Base-by-base conservation (phyloP, 2,888 invertebrate species). In the Vesta saturnalis region DNA sequence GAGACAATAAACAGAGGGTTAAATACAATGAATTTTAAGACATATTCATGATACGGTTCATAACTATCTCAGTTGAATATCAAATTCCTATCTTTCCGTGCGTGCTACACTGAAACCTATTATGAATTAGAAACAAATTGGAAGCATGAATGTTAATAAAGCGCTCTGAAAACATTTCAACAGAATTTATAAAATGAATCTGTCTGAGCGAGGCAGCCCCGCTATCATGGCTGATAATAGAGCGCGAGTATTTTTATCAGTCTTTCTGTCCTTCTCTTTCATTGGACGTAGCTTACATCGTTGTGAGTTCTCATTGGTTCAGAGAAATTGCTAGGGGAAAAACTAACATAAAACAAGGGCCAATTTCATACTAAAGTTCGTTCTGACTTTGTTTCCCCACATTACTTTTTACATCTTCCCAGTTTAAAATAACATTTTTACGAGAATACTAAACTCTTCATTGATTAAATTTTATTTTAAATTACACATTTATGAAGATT, bases 291-390 rank as follows among this genome's bases (percentile, higher is more conserved):
- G 85, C 85, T 85, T 84, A 84, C 78, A 70, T 80, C 80, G 82
- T 63, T 67, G 69, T 62, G 72, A 64, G 67, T 68, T 74, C 71
- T 75, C 71, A 81, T 82, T 82, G 83, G 81, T 77, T 81, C 83
- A 83, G 85, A 71, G 85, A 87, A 87, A 87, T 86, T 86, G 86
- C 84, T 82, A 81, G 84, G 84, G 85, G 84, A 78, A 77, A 82
- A 82, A 84, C 82, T 81, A 72, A 74, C 78, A 79, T 79, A 79
- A 80, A 80, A 80, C 79, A 77, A 74, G 77, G 77, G 77, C 76
- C 79, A 78, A 79, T 79, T 78, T 77, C 71, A 54, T 57, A 72
- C 72, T 70, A 71, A 57, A 69, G 70, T 67, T 49, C 72, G 69
- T 66, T 73, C 73, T n/a, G 3, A 59, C 14, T 49, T 2, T 63